Evolutionary conservation across 2,888 invertebrate species (phyloP).

Genomic region (Conops quadrifasciatus): DNA sequence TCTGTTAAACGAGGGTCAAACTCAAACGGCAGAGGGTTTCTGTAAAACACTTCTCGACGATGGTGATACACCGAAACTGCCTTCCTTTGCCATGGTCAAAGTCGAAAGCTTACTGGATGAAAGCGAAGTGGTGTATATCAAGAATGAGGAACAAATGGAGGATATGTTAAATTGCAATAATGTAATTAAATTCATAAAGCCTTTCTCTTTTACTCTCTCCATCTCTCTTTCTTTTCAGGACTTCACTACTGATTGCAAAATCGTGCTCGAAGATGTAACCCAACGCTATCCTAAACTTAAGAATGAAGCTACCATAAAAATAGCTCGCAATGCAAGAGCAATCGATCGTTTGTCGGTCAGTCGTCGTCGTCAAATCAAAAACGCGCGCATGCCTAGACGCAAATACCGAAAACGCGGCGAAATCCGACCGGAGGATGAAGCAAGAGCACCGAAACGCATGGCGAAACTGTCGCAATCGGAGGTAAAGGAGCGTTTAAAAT

Average conservation of each 20-base stretch:
- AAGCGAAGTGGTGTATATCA: slow-evolving; percentile 54
- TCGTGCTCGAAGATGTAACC: slow-evolving; percentile 44
- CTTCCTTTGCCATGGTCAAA: slow-evolving; percentile 42
- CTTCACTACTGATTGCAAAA: slow-evolving; percentile 42
- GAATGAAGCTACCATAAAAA: slow-evolving; percentile 37
- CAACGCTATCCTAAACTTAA: slow-evolving; percentile 43
- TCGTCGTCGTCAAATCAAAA: slow-evolving; percentile 13
- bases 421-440: slow-evolving; percentile 22
- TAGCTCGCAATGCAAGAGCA: slow-evolving; percentile 38
- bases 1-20: slow-evolving; percentile 51
- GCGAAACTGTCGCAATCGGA: slow-evolving; percentile 55
- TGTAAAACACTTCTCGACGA: slow-evolving; percentile 25
- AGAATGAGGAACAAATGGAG: slow-evolving; percentile 45
- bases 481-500: slow-evolving; percentile 55
- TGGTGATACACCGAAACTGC: not conserved
- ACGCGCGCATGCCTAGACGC: slow-evolving; percentile 37
- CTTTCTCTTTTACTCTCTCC: not conserved
- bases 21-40: slow-evolving; percentile 8
- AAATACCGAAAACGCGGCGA: slow-evolving; percentile 50
- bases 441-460: slow-evolving; percentile 48
- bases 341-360: slow-evolving; percentile 25
- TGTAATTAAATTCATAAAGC: slow-evolving; percentile 31
- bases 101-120: slow-evolving; percentile 53
- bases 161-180: slow-evolving; percentile 52
- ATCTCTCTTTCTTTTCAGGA: slow-evolving; percentile 10